These are phyloP conservation scores for Stramonita haemastoma DNA, from an alignment of 2,888 invertebrate genomes.

Conservation along the genomic window DNA sequence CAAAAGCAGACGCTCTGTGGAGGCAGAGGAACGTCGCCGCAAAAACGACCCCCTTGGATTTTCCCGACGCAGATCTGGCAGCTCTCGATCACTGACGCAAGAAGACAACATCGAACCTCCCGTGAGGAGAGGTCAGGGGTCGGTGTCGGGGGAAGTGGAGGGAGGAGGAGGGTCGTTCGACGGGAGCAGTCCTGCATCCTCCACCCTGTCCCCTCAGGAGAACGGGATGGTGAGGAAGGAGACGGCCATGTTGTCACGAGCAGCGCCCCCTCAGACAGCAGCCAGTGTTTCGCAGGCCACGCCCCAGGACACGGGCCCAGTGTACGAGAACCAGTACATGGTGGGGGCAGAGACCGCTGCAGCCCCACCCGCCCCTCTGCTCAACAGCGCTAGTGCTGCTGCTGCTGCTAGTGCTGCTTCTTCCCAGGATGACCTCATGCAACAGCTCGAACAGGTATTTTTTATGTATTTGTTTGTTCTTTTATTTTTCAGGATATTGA, in stretches of 20 bases:
- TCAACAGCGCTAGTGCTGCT: too few relatives aligned
- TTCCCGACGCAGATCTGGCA: slow-evolving; percentile 39
- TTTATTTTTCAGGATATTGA: too few relatives aligned
- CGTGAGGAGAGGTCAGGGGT: slow-evolving; percentile 26
- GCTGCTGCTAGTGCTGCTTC: background rate
- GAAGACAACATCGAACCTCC: slow-evolving; percentile 34
- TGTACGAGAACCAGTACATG: slow-evolving; percentile 44
- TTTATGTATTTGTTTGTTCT: too few relatives aligned
- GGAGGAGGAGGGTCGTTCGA: slow-evolving; percentile 25
- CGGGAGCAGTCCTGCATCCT: slow-evolving; percentile 34
- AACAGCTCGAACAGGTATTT: slow-evolving; percentile 46
- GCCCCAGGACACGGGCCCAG: slow-evolving; percentile 31
- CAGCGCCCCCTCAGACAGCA: background rate
- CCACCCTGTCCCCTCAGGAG: slow-evolving; percentile 32
- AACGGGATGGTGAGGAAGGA: slow-evolving; percentile 15
- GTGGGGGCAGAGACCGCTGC: slow-evolving; percentile 32
- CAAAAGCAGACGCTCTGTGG: slow-evolving; percentile 41
- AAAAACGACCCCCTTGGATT: slow-evolving; percentile 49
- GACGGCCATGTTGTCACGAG: background rate
- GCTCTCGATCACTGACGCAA: slow-evolving; percentile 22
- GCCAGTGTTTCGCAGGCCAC: background rate
- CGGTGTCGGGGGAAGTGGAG: slow-evolving; percentile 28
- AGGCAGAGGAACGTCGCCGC: slow-evolving; percentile 42
- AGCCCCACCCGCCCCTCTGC: background rate
- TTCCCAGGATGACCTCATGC: slow-evolving; percentile 25